Base-by-base conservation (phyloP, 35 echinoderm and acorn worm genomes). In the Acanthaster planci region DNA sequence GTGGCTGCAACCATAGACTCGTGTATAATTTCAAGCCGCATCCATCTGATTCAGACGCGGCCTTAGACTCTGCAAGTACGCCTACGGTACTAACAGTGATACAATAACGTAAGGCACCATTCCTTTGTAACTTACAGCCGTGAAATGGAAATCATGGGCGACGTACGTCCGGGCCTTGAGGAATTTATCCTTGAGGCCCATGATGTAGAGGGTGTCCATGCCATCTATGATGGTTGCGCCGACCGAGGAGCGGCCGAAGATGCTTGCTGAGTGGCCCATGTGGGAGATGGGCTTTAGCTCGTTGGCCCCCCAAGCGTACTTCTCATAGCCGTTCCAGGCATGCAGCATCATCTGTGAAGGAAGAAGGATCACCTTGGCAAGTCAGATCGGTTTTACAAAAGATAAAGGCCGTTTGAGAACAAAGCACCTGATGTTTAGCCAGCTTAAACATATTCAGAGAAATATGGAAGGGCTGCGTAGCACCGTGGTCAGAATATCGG, bases 171-270 rank as follows among this genome's bases (percentile, higher is more conserved):
- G 55, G 40, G 91, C 95, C 51, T 93, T 93, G 39, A 93, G 39
- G 56, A 87, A 97, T 60, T 97, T 57, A 55, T 97, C 95, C 76
- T 60, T 82, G 32, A 97, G 76, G 27, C 91, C 95, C 95, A 97
- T 97, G 5, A 97, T 87, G 85, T 90, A 97, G 7, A 97, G 88
- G 37, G 95, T 97, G 51, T 97, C 95, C 17, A 97, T 85, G 60
- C 91, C 95, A 72, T 97, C 95, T 2, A 97, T 60, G 42, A 97
- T 97, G 58, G 95, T 97, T 18, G 95, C 95, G 22, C 95, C 95
- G 79, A 97, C 90, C 10, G 91, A 55, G 6, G 91, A 90, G 27
- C 92, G 84, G 17, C 95, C 95, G 88, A 97, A 97, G 35, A 97
- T 97, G 72, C 95, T 93, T 18, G 95, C 95, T 18, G 95, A 97